phyloP scores from a whole-genome alignment of 1,140 invertebrate species.

The Tetramorium alpestre region DNA sequence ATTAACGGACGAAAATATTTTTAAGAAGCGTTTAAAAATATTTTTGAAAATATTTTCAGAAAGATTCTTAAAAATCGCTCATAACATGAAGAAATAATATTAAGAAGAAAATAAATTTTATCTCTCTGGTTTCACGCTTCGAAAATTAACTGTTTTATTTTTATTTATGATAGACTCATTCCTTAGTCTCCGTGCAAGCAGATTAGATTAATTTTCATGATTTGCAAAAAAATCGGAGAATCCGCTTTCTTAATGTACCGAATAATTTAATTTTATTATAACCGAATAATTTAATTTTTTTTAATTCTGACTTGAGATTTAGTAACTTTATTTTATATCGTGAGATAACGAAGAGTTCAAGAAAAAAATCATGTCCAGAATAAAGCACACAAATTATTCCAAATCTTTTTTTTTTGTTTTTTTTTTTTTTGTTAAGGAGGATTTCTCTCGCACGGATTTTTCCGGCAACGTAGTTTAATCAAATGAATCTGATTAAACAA shows the following conservation, averaged over 20 bases:
- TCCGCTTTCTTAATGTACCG: neutral
- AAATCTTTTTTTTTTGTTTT: too few relatives aligned
- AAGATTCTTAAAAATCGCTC: neutral
- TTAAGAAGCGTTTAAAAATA: neutral
- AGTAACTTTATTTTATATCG: neutral
- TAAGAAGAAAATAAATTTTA: neutral
- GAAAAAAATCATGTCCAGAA: too few relatives aligned
- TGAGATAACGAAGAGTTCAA: neutral
- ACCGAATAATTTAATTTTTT: neutral
- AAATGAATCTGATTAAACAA: too few relatives aligned
- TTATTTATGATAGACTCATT: neutral
- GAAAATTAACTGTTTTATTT: neutral
- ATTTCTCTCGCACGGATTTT: too few relatives aligned
- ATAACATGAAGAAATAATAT: neutral
- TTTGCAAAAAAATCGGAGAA: neutral
- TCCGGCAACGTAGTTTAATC: too few relatives aligned
- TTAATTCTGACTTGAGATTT: neutral
- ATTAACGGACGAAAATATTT: neutral
- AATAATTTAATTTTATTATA: neutral
- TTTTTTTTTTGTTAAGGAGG: too few relatives aligned
- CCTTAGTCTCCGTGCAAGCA: neutral
- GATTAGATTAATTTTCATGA: neutral
- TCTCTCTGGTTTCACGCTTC: too few relatives aligned
- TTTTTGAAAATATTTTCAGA: neutral
- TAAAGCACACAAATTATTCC: too few relatives aligned